Conservation (phyloP, 2,888 invertebrate species). For the Pheosia tremula region DNA sequence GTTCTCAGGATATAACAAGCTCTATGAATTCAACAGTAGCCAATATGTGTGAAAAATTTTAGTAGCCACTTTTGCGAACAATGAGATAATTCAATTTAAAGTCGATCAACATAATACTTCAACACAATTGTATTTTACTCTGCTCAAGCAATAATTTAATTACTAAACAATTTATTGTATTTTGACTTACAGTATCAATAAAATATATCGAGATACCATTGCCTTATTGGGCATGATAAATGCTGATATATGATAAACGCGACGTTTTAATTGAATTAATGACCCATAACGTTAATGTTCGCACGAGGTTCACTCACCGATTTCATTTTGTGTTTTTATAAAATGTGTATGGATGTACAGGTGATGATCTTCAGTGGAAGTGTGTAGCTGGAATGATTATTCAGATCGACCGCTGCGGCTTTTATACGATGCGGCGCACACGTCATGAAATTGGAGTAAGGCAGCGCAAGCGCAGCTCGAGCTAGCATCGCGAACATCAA, state of each 20-base stretch:
- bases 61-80: not conserved
- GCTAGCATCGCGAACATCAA: conserved; percentile 32
- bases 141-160: not conserved
- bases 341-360: conserved; percentile 45
- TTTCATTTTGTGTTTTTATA: conserved; percentile 64
- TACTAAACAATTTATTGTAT: not conserved
- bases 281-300: conserved; percentile 18
- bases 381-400: conserved; percentile 80
- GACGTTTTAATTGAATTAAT: conserved; percentile 10
- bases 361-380: conserved; percentile 72
- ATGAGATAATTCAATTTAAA: not conserved
- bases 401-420: conserved; percentile 70
- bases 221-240: not conserved
- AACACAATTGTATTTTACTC: not conserved
- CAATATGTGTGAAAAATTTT: not conserved
- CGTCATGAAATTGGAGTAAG: conserved; percentile 77
- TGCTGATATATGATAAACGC: not conserved
- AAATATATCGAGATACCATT: not conserved
- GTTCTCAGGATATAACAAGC: conserved; percentile 23
- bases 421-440: conserved; percentile 70
- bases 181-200: not conserved
- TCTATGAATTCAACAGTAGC: conserved; percentile 14
- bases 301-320: conserved; percentile 67
- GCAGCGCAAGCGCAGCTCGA: conserved; percentile 42
- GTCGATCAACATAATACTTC: not conserved